Evolutionary conservation across 2,797 vertebrate genomes (phyloP).

Genomic region (Salarias fasciatus): DNA sequence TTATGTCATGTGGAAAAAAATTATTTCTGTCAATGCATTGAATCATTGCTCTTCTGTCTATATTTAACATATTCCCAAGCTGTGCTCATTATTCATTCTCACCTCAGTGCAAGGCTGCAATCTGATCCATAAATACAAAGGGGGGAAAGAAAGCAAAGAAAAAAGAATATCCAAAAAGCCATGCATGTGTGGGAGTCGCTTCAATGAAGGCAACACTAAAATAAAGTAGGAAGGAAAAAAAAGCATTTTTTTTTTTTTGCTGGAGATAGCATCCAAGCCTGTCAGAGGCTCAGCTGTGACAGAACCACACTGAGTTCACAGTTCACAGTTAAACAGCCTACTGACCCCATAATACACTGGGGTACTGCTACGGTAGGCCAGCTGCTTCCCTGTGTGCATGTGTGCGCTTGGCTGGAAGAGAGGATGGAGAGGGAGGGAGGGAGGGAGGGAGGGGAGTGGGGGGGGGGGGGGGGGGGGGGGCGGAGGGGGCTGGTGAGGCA

Average conservation of each 20-base stretch:
- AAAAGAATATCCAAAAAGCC: constrained; percentile 28
- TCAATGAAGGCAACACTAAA: not conserved
- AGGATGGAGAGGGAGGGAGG: not conserved
- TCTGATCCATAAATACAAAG: constrained; percentile 18
- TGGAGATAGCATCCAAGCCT: constrained; percentile 30
- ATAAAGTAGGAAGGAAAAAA: too few relatives aligned
- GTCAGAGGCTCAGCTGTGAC: constrained; percentile 63
- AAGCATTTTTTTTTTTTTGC: not conserved
- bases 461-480: constrained; percentile 11
- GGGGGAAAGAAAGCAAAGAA: constrained; percentile 9
- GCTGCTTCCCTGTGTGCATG: constrained; percentile 52
- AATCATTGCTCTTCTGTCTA: not conserved
- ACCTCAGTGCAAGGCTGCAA: constrained; percentile 4
- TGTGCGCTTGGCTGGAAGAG: not conserved
- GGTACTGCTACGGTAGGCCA: constrained; percentile 49
- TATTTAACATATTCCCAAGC: not conserved
- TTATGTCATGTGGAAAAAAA: not conserved
- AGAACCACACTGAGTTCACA: constrained; percentile 46
- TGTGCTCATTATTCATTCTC: not conserved
- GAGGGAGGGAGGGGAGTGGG: constrained; percentile 3
- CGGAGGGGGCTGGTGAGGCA: constrained; percentile 46
- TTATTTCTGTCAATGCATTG: not conserved
- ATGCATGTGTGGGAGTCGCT: constrained; percentile 37
- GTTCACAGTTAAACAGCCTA: constrained; percentile 59
- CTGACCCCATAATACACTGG: constrained; percentile 64